Evolutionary conservation across 2,113 vertebrate species (phyloP), one percentile per base, ranked within the genome.

Genomic region (Ceuthmochares aereus): DNA sequence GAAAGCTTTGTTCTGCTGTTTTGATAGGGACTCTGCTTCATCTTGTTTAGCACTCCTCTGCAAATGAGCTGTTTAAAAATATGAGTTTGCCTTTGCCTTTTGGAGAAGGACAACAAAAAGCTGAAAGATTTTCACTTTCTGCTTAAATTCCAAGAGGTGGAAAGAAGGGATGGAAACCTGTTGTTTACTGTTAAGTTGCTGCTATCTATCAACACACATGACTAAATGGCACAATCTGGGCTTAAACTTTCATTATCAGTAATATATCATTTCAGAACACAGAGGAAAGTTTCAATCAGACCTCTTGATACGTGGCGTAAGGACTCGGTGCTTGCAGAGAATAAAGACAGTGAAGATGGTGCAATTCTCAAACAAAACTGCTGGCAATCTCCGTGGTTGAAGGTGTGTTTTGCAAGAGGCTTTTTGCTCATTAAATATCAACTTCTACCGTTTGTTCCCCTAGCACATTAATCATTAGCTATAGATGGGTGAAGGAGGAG

Each of bases 1-100:
- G 12, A 83, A 85, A 69, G 63, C 43, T 92, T 86, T 67, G 59
- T 88, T 91, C 47, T 22, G 4, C 26, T 84, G 42, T 56, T 90
- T 80, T 84, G 72, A 5, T 55, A 74, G 52, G 20, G 29, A 43
- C 2, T 30, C 43, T 47, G 18, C 16, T 88, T 88, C 82, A 45
- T 77, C 54, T 86, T 90, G 29, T 86, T 95, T 73, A 86, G 37
- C 42, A 37, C 52, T 70, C 32, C 18, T 67, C 83, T 90, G 73
- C 55, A 96, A 90, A 89, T 25, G 32, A 86, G 45, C n/a, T 55
- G 47, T 56, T 93, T 59, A 42, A 90, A 80, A 92, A 90, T 22
- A 62, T 3, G 43, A 18, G 27, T 67, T 91, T 77, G 22, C 34
- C 47, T 83, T 70, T 49, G 84, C 14, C 10, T 77, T 78, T 75